Evolutionary conservation across 2,888 invertebrate species (phyloP), one percentile per base, ranked within the genome.

Genomic region (Acanthopleura granulata): DNA sequence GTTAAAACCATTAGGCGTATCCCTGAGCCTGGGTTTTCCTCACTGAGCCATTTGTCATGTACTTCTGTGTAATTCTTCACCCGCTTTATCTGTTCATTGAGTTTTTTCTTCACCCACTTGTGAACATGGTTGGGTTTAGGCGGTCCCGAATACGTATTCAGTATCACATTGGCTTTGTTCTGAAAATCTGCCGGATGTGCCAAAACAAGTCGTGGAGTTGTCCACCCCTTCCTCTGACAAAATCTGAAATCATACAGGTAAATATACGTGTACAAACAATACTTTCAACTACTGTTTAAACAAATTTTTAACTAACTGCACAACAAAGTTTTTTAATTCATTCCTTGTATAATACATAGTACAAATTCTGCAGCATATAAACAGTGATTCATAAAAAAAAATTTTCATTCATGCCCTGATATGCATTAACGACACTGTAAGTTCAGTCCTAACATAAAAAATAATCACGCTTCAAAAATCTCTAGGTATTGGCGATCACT

Each of bases 221-320:
- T 86, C 92, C 92, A 92, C 16, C 89, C 88, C 85, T 91, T 91
- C 51, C 85, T 87, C 62, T 85, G 84, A 83, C 92, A 92, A 50
- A 91, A 88, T 75, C 92, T 92, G 83, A 18, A 86, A 85, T 72
- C 74, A 75, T 78, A 76, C 18, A 79, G 75, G 12, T 57, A 57
- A 40, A 40, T 40, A 9, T 40, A 40, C 40, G 3, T 40, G 40
- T 9, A 40, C 40, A 40, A 40, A 40, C 40, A 40, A 40, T 40
- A 40, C 40, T n/a, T n/a, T n/a, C n/a, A n/a, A n/a, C n/a, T 40
- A 40, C 40, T 40, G 40, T 40, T 40, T 40, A 6, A 40, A 3
- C 40, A 40, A 40, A 9, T 40, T 40, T 40, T 40, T 40, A 3
- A 40, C 4, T 40, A 40, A 40, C 40, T 6, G 40, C 9, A 9